phyloP scores from a whole-genome alignment of 2,888 invertebrate species.

The Nebria salina region DNA sequence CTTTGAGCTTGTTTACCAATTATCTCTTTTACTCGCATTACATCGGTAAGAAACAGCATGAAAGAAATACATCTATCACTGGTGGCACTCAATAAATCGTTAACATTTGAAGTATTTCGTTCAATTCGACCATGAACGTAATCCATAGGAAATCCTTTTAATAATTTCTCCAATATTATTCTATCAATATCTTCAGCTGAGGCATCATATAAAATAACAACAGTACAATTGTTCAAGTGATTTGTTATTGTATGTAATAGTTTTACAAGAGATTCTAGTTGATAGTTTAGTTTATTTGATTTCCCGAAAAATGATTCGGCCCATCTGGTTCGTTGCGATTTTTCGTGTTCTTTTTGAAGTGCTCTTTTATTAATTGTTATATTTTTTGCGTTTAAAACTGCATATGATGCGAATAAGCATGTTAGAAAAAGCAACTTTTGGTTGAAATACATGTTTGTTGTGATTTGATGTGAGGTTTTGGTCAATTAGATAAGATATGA shows the following conservation, averaged over 20 bases:
- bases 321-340: constrained; percentile 58
- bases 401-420: not conserved
- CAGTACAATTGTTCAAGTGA: constrained; percentile 72
- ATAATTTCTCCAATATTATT: constrained; percentile 68
- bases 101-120: constrained; percentile 64
- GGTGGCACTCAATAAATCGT: constrained; percentile 60
- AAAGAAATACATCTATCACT: constrained; percentile 70
- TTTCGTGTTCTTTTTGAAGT: constrained; percentile 60
- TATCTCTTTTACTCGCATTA: constrained; percentile 68
- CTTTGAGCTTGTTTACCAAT: constrained; percentile 71
- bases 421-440: not conserved
- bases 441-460: not conserved
- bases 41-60: constrained; percentile 74
- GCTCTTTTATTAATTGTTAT: constrained; percentile 54
- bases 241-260: constrained; percentile 70
- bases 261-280: constrained; percentile 69
- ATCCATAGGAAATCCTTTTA: constrained; percentile 67
- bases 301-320: constrained; percentile 56
- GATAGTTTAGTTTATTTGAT: constrained; percentile 57
- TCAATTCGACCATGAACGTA: constrained; percentile 72
- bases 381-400: not conserved
- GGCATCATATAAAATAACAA: constrained; percentile 74
- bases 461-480: not conserved
- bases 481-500: not conserved
- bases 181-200: constrained; percentile 67